Base-by-base conservation (phyloP, 37 sponge, comb jelly and placozoan genomes). In the Theonella swinhoei region DNA sequence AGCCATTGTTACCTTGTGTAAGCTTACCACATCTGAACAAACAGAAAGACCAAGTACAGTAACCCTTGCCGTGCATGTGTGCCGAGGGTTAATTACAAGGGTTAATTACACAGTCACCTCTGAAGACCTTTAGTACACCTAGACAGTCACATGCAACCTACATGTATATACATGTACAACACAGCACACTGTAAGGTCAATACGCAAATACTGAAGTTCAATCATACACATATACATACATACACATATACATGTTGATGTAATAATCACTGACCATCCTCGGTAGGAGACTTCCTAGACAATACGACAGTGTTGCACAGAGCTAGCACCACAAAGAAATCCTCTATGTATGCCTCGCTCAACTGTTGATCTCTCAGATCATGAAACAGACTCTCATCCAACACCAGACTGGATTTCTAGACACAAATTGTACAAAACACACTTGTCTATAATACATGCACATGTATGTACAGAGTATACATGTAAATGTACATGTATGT, bases 271-370 rank as follows among this genome's bases (percentile, higher is more conserved):
- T 17, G 54, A 47, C 54, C 54, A 47, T 47, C 70, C 70, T 28
- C 32, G 22, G 70, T 30, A 1, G 72, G 68, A 62, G 42, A 34
- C 8, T 32, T 30, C 30, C 78, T 37, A 2, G 88, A 76, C 33
- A 91, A 88, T 30, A 91, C 90, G 58, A 96, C 96, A 54, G 93
- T 96, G 82, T 96, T 92, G 72, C 96, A 96, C 19, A 92, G 62
- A 20, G 93, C 93, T 80, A 96, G 75, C 63, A 67, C 79, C n/a
- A 92, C 69, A 42, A 95, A 77, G 77, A 92, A 92, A 43, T 92
- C 89, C 38, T 82, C 24, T 11, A 84, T 25, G 35, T 39, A 76
- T 19, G 23, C 28, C 25, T 35, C 70, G 20, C 59, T 30, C 14
- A 80, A 75, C 19, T 47, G 14, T 11, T 60, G 64, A 54, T 72